Evolutionary conservation across 1,140 invertebrate species (phyloP), one percentile per base, ranked within the genome.

Genomic region (Drosophila malerkotliana): DNA sequence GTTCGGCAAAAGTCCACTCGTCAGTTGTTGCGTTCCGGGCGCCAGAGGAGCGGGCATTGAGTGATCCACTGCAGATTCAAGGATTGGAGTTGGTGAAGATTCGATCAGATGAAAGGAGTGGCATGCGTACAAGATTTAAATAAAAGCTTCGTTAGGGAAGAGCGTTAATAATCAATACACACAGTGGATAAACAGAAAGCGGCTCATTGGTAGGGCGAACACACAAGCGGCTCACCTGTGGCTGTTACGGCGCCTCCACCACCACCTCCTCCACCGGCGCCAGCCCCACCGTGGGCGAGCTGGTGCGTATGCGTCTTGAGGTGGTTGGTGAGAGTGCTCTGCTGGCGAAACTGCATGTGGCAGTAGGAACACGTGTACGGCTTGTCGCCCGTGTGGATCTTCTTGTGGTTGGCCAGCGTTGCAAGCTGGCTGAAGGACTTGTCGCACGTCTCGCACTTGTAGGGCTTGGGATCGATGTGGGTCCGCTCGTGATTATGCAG

Each of bases 71-170:
- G 72, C 49, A 58, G 55, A 47, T 74, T 44, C 63, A 54, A 26
- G 44, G 45, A 41, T 41, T 76, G 59, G 57, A 34, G 57, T 53
- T 21, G 26, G 26, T 28, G 6, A 6, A 28, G 26, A 28, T 6
- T 28, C 26, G 26, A 28, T 28, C 26, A 28, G 26, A 28, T 28
- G 26, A 37, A 32, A 26, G 61, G 66, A 39, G 61, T 79, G 26
- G 83, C 83, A 88, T 83, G 90, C 90, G 89, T 91, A 85, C 87
- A 91, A 88, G 87, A 91, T 90, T 91, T 90, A 91, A 91, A 91
- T 80, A 87, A 91, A 91, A 88, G 90, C 87, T 91, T 91, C 87
- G 90, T 91, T 91, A 91, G 90, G 90, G 85, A 89, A 91, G 83
- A 88, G 78, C 81, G 80, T 90, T 83, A 89, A 78, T 91, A 72